Base-by-base conservation (phyloP, 2,113 vertebrate genomes). In the Nannobrachium achirus region DNA sequence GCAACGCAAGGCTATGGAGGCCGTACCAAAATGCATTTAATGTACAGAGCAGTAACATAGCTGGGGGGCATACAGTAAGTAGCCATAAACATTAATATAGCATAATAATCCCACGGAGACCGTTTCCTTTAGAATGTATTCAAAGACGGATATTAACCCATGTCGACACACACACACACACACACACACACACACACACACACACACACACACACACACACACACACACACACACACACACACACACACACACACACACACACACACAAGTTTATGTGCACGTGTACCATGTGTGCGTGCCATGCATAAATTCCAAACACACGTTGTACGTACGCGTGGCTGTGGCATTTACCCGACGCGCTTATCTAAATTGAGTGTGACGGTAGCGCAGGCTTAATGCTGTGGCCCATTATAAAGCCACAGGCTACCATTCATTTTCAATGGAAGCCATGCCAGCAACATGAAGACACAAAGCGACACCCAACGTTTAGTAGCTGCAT, bases 51-150 rank as follows among this genome's bases (percentile, higher is more conserved):
- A 70, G 70, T 73, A 81, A 76, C 79, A 66, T 66, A 62, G 83
- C 81, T 58, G 33, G 49, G 76, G 75, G 75, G 78, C 63, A 15
- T 48, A 19, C 59, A 40, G 66, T 63, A 67, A 71, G 70, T 78
- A 65, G 78, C 81, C 75, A 81, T 88, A 80, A 85, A 87, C 79
- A 80, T 88, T 81, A 83, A 79, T 74, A 82, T 66, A 62, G 40
- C 51, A 71, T 64, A 75, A 81, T 76, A 86, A 79, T 60, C 69
- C 50, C 49, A 48, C 49, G 25, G 73, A 80, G 68, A 69, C 58
- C 10, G 56, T 72, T 79, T 79, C 46, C 59, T 87, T 83, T 79
- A 73, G 73, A 56, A 75, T 78, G 68, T 78, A 63, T 89, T 81
- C 57, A 83, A 69, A 66, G 63, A 53, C 42, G 10, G 76, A 63